Evolutionary conservation across 2,113 vertebrate species (phyloP), one percentile per base, ranked within the genome.

Genomic region (Cyanoliseus patagonus): DNA sequence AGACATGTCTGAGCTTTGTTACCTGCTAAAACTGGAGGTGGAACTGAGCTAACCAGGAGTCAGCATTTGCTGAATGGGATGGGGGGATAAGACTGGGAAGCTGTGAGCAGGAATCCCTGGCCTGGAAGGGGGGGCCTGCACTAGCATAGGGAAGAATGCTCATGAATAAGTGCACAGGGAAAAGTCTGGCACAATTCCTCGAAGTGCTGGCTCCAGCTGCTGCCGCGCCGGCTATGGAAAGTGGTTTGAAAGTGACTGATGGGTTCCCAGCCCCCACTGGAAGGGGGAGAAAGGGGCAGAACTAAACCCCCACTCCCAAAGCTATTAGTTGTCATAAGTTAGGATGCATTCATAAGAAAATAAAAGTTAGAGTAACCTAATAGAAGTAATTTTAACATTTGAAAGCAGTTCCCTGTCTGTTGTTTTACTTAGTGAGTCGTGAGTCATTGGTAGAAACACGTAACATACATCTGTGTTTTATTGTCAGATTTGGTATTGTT

Each of bases 1-100:
- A 8, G 4, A 11, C 11, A 6, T 1, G 1, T 20, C 16, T 41
- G 39, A 82, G 62, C 39, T 67, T 51, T 12, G 0, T 31, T 59
- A 20, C 23, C 39, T 11, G 10, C 23, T 39, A 25, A 47, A 74
- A 75, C 35, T 25, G 57, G 53, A 53, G 68, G 22, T 33, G 51
- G 64, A 81, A 49, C 47, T 16, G 42, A 69, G 47, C 64, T 62
- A 28, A 70, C 16, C 17, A 7, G 5, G 72, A 76, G 25, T 55
- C 1, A 0, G 53, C 17, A 20, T 78, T 41, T 72, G 25, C 35
- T 0, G 4, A 67, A 18, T 5, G 42, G 53, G 23, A 7, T 1
- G 0, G 41, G 17, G 13, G 33, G 19, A 2, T 44, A 66, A 49
- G 63, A 25, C 15, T 27, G 61, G 37, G 64, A 78, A 68, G 27